Evolutionary conservation across 1,140 invertebrate genomes (phyloP), one percentile per base, ranked within the genome.

Genomic region (Papilio helenus): DNA sequence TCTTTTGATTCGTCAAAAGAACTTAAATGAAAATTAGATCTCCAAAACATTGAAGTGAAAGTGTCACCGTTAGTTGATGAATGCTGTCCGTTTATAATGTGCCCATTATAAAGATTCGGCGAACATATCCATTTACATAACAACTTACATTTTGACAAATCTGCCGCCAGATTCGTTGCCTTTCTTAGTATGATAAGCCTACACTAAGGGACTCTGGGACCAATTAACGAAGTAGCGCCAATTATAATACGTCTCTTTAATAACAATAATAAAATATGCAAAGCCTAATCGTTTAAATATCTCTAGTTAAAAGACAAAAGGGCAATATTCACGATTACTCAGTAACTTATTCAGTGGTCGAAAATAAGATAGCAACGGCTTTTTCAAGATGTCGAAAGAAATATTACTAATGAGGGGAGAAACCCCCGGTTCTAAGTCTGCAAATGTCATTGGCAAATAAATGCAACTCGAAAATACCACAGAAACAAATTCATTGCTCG

Each of bases 361-460:
- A 74, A 74, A 74, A 74, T 23, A 74, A 74, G 44, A 49, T 74
- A 74, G 39, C 12, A 72, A 12, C 12, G 10, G 9, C 72, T n/a
- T 42, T 73, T 73, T 73, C 20, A 20, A 73, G 20, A 46, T 12
- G 42, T 46, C 0, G 20, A 73, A 42, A 73, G 42, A 73, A 73
- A 73, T 73, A 73, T 73, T 73, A 42, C 72, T 73, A 73, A 73
- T 73, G 72, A 73, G 72, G 72, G 72, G 42, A 73, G 9, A 49
- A 49, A 49, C 42, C 5, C 42, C 20, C 42, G 72, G 9, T 14
- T 1, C 42, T 73, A 73, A 73, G 72, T 12, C 72, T 73, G 72
- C 9, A n/a, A 46, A 73, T 72, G 39, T 72, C 71, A 72, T 72
- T 72, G 44, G 39, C 39, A 72, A 72, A 39, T 39, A 72, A 72